A percentile compares a stretch with the other conserved stretches of the same genome.
Evolutionary conservation across 2,113 vertebrate species (phyloP).

Genomic region (Barnardius zonarius): DNA sequence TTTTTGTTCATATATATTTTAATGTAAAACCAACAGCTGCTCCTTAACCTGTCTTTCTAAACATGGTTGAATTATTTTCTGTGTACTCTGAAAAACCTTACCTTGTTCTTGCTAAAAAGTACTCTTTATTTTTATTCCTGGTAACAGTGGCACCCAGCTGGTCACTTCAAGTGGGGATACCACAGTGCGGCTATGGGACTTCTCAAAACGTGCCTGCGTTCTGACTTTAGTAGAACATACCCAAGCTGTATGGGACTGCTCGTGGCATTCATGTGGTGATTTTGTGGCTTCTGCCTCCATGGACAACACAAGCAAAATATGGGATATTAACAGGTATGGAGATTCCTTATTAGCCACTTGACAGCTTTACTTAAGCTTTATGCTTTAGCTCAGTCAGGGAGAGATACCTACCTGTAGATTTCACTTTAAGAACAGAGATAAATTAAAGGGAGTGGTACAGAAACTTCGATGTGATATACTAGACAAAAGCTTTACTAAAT

Average conservation of each 20-base stretch:
- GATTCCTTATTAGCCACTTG: background rate
- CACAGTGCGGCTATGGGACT: conserved; percentile 77
- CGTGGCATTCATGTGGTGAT: conserved; percentile 78
- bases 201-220: conserved; percentile 59
- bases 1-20: background rate
- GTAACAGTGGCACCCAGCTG: conserved; percentile 67
- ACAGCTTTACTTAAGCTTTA: background rate
- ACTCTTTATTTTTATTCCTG: background rate
- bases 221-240: conserved; percentile 76
- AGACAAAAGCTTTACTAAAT: background rate
- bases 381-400: background rate
- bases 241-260: conserved; percentile 75
- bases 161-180: conserved; percentile 77
- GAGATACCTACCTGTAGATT: background rate
- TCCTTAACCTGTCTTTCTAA: background rate
- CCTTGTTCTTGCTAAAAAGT: background rate
- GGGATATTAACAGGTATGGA: conserved; percentile 78
- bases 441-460: background rate
- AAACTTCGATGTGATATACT: background rate
- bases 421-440: background rate
- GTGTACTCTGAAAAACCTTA: background rate
- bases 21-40: background rate
- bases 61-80: background rate
- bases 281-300: conserved; percentile 85
- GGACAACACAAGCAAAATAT: conserved; percentile 78